A percentile compares a stretch with the other conserved stretches of the same genome.
These are phyloP conservation scores for Sebastes elongatus DNA, from an alignment of 2,797 vertebrate genomes.

Conservation along the genomic window DNA sequence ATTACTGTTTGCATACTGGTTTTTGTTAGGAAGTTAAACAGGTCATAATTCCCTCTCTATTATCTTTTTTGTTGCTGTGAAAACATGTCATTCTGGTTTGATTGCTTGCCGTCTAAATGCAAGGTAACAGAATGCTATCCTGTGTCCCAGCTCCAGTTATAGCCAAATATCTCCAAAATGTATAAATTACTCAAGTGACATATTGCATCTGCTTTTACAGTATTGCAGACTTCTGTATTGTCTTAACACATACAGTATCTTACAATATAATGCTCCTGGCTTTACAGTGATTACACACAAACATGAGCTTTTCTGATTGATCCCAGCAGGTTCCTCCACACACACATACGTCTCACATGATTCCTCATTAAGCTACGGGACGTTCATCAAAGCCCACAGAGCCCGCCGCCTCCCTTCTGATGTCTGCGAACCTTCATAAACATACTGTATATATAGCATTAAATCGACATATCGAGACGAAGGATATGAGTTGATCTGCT, in stretches of 20 bases:
- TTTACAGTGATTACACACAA: neutral
- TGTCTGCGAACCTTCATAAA: slow-evolving; percentile 52
- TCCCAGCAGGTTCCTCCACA: slow-evolving; percentile 31
- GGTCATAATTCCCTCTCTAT: too few relatives aligned
- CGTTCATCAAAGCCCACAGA: slow-evolving; percentile 34
- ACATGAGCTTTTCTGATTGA: slow-evolving; percentile 31
- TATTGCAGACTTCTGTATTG: neutral
- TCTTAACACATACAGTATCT: neutral
- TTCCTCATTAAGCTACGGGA: slow-evolving; percentile 31
- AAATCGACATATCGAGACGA: slow-evolving; percentile 27
- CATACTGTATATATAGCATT: slow-evolving; percentile 33
- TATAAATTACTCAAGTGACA: neutral
- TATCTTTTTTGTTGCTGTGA: too few relatives aligned
- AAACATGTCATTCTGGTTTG: too few relatives aligned
- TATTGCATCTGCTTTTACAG: neutral
- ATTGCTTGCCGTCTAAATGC: neutral
- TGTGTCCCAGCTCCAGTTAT: neutral
- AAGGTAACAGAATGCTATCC: neutral
- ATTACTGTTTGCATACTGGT: too few relatives aligned
- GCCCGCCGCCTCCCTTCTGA: slow-evolving; percentile 12
- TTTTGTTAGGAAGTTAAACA: too few relatives aligned
- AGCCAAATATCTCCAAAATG: neutral
- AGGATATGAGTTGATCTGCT: neutral
- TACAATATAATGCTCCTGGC: neutral
- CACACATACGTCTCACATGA: slow-evolving; percentile 28